Evolutionary conservation across 2,888 invertebrate species (phyloP).

Genomic region (Bellardia bayeri): DNA sequence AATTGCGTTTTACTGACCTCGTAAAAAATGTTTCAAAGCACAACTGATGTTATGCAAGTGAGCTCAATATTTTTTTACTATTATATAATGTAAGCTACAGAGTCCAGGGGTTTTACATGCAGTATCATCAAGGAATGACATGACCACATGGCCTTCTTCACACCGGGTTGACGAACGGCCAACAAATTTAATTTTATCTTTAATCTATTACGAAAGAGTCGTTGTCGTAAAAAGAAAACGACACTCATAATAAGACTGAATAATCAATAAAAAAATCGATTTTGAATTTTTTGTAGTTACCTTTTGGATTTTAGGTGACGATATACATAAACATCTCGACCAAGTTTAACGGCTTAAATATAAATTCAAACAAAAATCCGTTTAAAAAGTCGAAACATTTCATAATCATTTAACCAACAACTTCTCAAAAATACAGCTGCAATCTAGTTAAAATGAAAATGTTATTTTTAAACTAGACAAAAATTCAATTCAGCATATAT

Average conservation of each 20-base stretch:
- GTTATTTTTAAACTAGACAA: conserved; percentile 14
- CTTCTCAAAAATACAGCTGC: background rate
- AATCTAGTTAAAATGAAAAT: conserved; percentile 12
- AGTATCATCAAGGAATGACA: too few species aligned
- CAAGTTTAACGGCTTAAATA: background rate
- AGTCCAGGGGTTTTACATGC: too few species aligned
- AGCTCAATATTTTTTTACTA: background rate
- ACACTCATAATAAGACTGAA: too few species aligned
- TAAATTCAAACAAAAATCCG: background rate
- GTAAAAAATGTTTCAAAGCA: background rate
- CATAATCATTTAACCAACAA: background rate
- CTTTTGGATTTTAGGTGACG: too few species aligned
- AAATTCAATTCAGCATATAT: conserved; percentile 40
- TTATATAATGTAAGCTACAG: too few species aligned
- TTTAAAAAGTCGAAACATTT: conserved; percentile 1
- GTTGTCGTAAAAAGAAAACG: too few species aligned
- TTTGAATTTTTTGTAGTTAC: too few species aligned
- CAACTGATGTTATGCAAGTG: background rate
- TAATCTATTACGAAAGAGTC: too few species aligned
- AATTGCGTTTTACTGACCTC: background rate
- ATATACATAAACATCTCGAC: background rate
- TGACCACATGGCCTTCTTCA: too few species aligned
- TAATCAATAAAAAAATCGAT: too few species aligned
- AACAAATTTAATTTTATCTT: too few species aligned
- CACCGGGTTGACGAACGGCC: too few species aligned